phyloP scores from a whole-genome alignment of 2,888 invertebrate species.

The Phasia obesa region DNA sequence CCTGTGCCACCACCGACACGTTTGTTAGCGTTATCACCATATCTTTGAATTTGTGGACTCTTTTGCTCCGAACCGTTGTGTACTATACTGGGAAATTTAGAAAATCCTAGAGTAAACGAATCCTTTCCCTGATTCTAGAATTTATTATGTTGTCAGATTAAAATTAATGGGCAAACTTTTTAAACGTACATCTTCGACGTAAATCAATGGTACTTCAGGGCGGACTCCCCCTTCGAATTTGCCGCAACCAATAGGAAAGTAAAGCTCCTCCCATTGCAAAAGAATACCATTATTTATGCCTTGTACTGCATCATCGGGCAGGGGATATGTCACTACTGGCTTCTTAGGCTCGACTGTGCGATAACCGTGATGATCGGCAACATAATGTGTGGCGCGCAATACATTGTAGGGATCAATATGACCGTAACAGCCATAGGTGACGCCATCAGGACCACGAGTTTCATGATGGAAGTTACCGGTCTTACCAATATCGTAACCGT shows the following conservation, averaged over 20 bases:
- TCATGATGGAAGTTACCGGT: slow-evolving; percentile 91
- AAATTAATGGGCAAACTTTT: slow-evolving; percentile 1
- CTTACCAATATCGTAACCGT: slow-evolving; percentile 90
- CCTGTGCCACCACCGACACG: slow-evolving; percentile 67
- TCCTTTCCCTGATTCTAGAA: slow-evolving; percentile 68
- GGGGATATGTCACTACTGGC: slow-evolving; percentile 85
- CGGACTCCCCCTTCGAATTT: slow-evolving; percentile 82
- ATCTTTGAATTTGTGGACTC: slow-evolving; percentile 74
- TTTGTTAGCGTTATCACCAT: slow-evolving; percentile 63
- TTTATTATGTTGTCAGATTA: slow-evolving; percentile 30
- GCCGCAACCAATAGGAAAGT: slow-evolving; percentile 89
- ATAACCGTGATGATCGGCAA: slow-evolving; percentile 91
- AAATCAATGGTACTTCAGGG: slow-evolving; percentile 77
- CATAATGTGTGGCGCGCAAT: slow-evolving; percentile 88
- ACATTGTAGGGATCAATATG: slow-evolving; percentile 87
- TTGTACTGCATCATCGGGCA: slow-evolving; percentile 74
- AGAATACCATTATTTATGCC: slow-evolving; percentile 83
- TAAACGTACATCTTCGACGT: slow-evolving; percentile 75
- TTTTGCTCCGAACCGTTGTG: slow-evolving; percentile 74
- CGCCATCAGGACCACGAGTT: slow-evolving; percentile 88
- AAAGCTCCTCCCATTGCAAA: slow-evolving; percentile 87
- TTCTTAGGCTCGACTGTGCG: slow-evolving; percentile 88
- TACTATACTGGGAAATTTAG: slow-evolving; percentile 62
- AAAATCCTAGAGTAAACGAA: slow-evolving; percentile 65
- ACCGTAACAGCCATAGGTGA: slow-evolving; percentile 91